Base-by-base conservation (phyloP, 2,113 vertebrate species). In the Tautogolabrus adspersus region DNA sequence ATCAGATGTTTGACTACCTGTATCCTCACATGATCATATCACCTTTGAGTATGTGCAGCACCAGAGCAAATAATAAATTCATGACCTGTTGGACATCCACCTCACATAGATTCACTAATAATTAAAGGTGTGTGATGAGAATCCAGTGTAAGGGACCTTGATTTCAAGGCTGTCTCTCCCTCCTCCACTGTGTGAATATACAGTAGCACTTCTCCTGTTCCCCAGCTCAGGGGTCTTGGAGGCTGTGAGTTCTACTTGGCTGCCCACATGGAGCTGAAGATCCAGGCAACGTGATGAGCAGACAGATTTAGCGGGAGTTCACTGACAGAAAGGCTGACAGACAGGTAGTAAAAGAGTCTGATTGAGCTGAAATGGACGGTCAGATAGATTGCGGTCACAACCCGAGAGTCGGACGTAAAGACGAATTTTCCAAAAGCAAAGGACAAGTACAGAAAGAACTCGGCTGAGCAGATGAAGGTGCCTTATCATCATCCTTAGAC, bases 191-290 rank as follows among this genome's bases (percentile, higher is more conserved):
- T 54, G 61, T 82, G 76, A 61, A 67, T 77, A 37, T 65, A 86
- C 30, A 79, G 37, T 37, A 62, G 54, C 44, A 83, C 30, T 18
- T 84, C 70, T 75, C 60, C 64, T 37, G 5, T 70, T 66, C 46
- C 3, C n/a, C 57, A 61, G 71, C 47, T n/a, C 58, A 65, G 46
- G 12, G 42, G 12, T 73, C 57, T 87, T 60, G 54, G 56, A 68
- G 61, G 71, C 68, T 62, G 57, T 16, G 76, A 69, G 79, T 88
- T 90, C 80, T 90, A 84, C 88, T 90, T 79, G 88, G 72, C 77
- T 88, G 70, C 77, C 80, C 75, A 64, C 71, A 72, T 34, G 46
- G 40, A 87, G 57, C 81, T 73, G 72, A 68, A 86, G 81, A 83
- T 82, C 78, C 73, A 72, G 82, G 54, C 78, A 71, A 77, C 3